Percentiles rank a stretch among this genome's conserved stretches.
Conservation (phyloP, 2,888 invertebrate genomes). For the Macrophya alboannulata region DNA sequence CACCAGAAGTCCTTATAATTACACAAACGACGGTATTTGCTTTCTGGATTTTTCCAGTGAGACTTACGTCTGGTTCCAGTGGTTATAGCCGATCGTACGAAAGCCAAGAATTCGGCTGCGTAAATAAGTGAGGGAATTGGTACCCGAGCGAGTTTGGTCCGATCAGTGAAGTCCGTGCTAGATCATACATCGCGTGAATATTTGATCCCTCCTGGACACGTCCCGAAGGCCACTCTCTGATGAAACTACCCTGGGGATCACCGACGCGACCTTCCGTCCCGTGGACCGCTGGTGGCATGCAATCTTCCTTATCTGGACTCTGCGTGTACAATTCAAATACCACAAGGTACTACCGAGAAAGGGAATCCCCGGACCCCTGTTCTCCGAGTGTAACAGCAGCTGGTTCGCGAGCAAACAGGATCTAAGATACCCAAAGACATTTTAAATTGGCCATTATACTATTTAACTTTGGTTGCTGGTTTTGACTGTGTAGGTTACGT, state of each 20-base stretch:
- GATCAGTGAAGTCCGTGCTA: conserved; percentile 20
- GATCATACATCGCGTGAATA: conserved; percentile 50
- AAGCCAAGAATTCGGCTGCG: neutral
- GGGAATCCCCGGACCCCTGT: conserved; percentile 20
- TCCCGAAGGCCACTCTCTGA: conserved; percentile 53
- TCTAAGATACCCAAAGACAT: conserved; percentile 78
- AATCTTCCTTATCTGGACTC: conserved; percentile 45
- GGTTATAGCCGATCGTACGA: neutral
- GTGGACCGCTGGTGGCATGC: neutral
- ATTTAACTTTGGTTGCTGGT: conserved; percentile 78
- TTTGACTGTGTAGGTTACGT: neutral
- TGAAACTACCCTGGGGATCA: conserved; percentile 46
- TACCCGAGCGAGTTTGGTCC: conserved; percentile 21
- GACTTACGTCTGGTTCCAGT: conserved; percentile 2
- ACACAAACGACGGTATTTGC: neutral
- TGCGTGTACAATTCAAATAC: conserved; percentile 42
- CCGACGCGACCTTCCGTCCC: conserved; percentile 25
- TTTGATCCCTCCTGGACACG: conserved; percentile 49
- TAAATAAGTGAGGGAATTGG: conserved; percentile 45
- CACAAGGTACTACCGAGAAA: neutral
- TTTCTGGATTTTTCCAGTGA: neutral
- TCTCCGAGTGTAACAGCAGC: conserved; percentile 37
- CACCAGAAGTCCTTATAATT: neutral
- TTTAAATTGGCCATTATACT: conserved; percentile 80
- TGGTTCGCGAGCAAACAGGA: conserved; percentile 71